Conservation (phyloP, 2,888 invertebrate genomes). For the Cerceris rybyensis region DNA sequence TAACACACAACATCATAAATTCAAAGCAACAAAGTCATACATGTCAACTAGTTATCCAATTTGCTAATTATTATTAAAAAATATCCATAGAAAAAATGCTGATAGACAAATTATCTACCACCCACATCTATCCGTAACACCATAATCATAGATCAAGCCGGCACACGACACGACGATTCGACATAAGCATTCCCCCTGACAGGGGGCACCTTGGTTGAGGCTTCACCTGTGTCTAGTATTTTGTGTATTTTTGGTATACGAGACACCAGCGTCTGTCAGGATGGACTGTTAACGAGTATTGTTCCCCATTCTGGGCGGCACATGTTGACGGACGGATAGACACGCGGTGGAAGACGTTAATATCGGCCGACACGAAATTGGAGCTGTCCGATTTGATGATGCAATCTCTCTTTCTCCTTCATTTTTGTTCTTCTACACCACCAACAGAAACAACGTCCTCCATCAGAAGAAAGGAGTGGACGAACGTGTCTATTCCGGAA, state of each 20-base stretch:
- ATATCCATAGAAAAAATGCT: no score
- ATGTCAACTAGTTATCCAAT: no score
- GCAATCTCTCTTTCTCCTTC: conserved; percentile 10
- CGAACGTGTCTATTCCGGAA: background rate
- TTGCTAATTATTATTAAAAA: no score
- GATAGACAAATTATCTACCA: no score
- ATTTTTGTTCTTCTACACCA: conserved; percentile 9
- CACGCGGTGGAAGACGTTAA: conserved; percentile 45
- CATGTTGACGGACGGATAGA: conserved; percentile 51
- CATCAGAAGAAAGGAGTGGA: background rate
- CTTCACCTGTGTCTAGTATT: conserved; percentile 3
- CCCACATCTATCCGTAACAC: background rate
- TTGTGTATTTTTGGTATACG: conserved; percentile 21
- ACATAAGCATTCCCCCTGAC: conserved; percentile 21
- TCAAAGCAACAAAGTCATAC: no score
- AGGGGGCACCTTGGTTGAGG: background rate
- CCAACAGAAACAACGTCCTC: background rate
- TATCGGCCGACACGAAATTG: conserved; percentile 46
- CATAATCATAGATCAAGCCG: background rate
- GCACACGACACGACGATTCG: background rate
- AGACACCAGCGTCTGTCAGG: conserved; percentile 25
- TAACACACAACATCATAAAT: no score
- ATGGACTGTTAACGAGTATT: conserved; percentile 48
- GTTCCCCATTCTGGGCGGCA: conserved; percentile 43
- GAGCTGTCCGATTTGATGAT: conserved; percentile 39